Evolutionary conservation across 2,113 vertebrate species (phyloP).

Genomic region (Daboia siamensis): DNA sequence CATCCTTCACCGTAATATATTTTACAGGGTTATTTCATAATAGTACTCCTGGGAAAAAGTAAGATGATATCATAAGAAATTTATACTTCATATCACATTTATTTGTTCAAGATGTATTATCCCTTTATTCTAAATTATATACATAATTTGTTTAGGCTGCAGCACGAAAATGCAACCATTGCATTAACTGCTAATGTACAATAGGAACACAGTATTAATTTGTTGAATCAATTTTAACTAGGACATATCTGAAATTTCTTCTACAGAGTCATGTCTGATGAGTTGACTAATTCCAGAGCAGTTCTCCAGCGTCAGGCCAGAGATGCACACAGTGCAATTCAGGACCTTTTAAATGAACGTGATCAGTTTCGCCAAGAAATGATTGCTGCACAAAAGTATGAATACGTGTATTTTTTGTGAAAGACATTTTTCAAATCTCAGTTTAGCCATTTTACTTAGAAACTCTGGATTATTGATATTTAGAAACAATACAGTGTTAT

Average conservation of each 20-base stretch:
- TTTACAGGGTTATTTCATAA: background rate
- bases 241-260: conserved; percentile 6
- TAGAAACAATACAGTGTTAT: background rate
- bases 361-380: conserved; percentile 88
- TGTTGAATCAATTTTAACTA: fast-evolving
- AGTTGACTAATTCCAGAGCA: conserved; percentile 84
- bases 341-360: conserved; percentile 88
- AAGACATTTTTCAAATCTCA: background rate
- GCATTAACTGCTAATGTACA: background rate
- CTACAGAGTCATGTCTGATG: conserved; percentile 95
- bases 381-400: conserved; percentile 86
- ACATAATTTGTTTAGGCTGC: background rate
- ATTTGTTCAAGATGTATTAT: background rate
- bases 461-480: background rate
- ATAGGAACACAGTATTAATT: background rate
- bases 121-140: background rate
- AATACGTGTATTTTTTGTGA: background rate
- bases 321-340: conserved; percentile 90
- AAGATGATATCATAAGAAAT: background rate
- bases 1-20: background rate
- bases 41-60: background rate
- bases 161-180: background rate
- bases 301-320: conserved; percentile 86
- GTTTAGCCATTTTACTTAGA: background rate
- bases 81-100: background rate